Conservation (phyloP, 2,888 invertebrate species). For the Nycteola revayana region DNA sequence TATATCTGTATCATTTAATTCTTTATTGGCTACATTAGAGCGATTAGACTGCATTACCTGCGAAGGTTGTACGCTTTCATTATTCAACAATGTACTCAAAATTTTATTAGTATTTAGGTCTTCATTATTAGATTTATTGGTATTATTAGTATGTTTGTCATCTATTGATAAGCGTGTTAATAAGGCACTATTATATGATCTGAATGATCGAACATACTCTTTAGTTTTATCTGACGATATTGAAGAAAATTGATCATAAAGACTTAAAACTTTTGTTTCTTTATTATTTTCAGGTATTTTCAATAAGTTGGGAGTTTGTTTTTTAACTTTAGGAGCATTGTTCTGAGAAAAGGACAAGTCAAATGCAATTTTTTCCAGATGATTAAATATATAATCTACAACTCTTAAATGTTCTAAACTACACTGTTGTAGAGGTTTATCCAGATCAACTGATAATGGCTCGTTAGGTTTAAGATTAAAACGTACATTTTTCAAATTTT, state of each 20-base stretch:
- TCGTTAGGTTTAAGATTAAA: slow-evolving; percentile 19
- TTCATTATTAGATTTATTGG: too few relatives aligned
- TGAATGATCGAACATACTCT: not conserved
- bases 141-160: too few relatives aligned
- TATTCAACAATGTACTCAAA: too few relatives aligned
- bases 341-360: too few relatives aligned
- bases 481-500: slow-evolving; percentile 29
- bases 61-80: too few relatives aligned
- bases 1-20: too few relatives aligned
- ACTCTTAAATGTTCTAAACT: not conserved
- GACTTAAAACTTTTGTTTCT: not conserved
- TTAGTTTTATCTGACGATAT: not conserved
- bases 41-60: too few relatives aligned
- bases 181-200: too few relatives aligned
- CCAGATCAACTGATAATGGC: not conserved
- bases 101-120: too few relatives aligned
- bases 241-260: not conserved
- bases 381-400: not conserved
- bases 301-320: not conserved
- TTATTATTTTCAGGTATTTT: not conserved
- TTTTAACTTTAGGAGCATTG: not conserved
- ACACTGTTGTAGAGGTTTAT: not conserved
- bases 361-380: not conserved
- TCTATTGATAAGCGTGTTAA: too few relatives aligned
- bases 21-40: too few relatives aligned